A percentile compares a stretch with the other conserved stretches of the same genome.
Evolutionary conservation across 2,797 vertebrate genomes (phyloP).

Genomic region (Tokudaia muenninki): DNA sequence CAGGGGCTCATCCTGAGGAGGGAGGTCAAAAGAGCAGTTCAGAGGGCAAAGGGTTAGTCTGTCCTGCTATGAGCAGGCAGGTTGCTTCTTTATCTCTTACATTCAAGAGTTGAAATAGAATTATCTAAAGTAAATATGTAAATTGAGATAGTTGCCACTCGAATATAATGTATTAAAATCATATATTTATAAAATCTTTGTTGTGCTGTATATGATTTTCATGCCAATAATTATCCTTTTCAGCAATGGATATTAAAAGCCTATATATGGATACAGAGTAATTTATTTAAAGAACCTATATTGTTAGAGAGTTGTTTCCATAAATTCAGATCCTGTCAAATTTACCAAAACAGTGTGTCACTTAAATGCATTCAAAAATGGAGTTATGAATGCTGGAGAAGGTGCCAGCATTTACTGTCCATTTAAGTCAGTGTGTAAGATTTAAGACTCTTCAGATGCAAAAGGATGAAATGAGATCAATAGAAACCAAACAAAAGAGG

Average conservation of each 20-base stretch:
- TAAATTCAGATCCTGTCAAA: constrained; percentile 54
- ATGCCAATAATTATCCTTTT: constrained; percentile 35
- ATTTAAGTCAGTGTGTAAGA: constrained; percentile 62
- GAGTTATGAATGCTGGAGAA: constrained; percentile 59
- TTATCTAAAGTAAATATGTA: not conserved
- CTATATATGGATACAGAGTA: not conserved
- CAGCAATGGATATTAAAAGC: not conserved
- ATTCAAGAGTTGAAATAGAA: not conserved
- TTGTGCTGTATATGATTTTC: not conserved
- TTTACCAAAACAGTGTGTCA: constrained; percentile 52
- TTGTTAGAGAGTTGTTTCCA: constrained; percentile 31
- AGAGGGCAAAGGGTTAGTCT: not conserved
- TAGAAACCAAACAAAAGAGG: constrained; percentile 43
- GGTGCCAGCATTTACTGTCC: constrained; percentile 65
- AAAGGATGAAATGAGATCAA: constrained; percentile 35
- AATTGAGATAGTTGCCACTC: constrained; percentile 33
- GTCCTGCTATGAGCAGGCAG: not conserved
- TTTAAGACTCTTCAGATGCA: constrained; percentile 68
- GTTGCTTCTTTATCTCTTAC: not conserved
- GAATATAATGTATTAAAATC: not conserved
- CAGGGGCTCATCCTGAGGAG: not conserved
- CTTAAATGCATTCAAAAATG: constrained; percentile 61
- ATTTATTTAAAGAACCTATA: constrained; percentile 53
- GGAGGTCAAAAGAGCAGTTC: not conserved
- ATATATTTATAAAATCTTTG: constrained; percentile 5